A percentile compares a stretch with the other conserved stretches of the same genome.
Conservation (phyloP, 1,140 invertebrate species). For the Cyclina sinensis region DNA sequence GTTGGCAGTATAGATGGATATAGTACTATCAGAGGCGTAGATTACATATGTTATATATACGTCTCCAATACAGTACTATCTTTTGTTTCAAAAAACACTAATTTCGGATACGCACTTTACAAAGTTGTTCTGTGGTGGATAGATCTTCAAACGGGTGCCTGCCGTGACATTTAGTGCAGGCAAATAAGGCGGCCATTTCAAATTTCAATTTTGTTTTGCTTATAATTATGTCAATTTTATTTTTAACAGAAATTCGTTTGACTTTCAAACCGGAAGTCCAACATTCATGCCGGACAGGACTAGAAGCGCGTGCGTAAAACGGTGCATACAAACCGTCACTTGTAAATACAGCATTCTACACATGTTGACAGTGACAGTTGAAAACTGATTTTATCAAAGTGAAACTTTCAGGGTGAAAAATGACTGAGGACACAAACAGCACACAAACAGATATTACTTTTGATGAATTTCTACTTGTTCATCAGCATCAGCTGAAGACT, state of each 20-base stretch:
- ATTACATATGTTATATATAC: too few species aligned
- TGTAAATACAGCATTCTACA: not conserved
- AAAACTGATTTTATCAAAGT: too few species aligned
- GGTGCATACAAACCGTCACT: not conserved
- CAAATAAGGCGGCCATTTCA: conserved; percentile 90
- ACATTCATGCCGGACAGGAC: not conserved
- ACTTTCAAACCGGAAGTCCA: conserved; percentile 67
- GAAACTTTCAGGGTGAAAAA: too few species aligned
- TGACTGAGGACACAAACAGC: not conserved
- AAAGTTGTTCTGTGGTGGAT: conserved; percentile 96
- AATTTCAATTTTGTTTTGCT: not conserved
- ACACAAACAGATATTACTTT: not conserved
- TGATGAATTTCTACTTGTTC: conserved; percentile 58
- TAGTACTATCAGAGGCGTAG: too few species aligned
- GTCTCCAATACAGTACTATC: too few species aligned
- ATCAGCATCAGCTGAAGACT: conserved; percentile 47
- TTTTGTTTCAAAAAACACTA: not conserved
- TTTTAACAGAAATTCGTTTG: conserved; percentile 11
- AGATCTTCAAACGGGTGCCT: conserved; percentile 98
- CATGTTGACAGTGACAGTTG: too few species aligned
- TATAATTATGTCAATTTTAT: not conserved
- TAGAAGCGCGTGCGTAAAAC: conserved; percentile 34
- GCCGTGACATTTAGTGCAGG: conserved; percentile 97
- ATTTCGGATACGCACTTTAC: conserved; percentile 91
- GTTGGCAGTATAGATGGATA: too few species aligned